These are phyloP conservation scores for Ypsolopha sequella DNA, from an alignment of 2,888 invertebrate species.

Conservation along the genomic window DNA sequence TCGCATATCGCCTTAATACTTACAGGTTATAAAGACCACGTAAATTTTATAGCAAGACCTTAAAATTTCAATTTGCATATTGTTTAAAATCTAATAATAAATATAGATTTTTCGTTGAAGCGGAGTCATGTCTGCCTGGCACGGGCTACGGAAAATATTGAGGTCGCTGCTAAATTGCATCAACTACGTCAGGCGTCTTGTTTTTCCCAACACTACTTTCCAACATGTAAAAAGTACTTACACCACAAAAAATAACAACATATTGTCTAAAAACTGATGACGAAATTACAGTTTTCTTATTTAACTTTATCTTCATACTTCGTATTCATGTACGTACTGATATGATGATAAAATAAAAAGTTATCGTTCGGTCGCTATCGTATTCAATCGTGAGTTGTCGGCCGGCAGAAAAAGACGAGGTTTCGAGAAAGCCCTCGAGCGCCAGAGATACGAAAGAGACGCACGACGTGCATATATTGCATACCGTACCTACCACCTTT, in stretches of 20 bases:
- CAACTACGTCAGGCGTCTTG: background rate
- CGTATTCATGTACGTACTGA: constrained; percentile 2
- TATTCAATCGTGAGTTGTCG: constrained; percentile 6
- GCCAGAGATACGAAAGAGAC: constrained; percentile 1
- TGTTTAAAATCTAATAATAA: background rate
- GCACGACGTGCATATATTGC: background rate
- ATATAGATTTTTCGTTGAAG: constrained; percentile 19
- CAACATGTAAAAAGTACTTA: background rate
- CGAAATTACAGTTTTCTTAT: background rate
- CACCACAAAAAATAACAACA: background rate
- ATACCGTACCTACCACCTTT: background rate
- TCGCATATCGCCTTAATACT: no score
- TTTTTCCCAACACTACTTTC: background rate
- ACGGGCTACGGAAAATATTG: constrained; percentile 22
- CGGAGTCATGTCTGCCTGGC: constrained; percentile 18
- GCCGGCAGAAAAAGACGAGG: constrained; percentile 8
- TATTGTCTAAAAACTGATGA: background rate
- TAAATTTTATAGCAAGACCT: background rate
- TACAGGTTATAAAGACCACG: no score
- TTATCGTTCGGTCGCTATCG: constrained; percentile 10
- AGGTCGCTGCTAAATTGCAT: constrained; percentile 16
- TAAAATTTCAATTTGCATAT: constrained; percentile 5
- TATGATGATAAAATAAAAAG: constrained; percentile 13
- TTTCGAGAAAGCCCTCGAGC: background rate
- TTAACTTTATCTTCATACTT: background rate